Percentiles rank a stretch among this genome's conserved stretches.
These are phyloP conservation scores for Champsocephalus gunnari DNA, from an alignment of 2,797 vertebrate species.

Conservation along the genomic window DNA sequence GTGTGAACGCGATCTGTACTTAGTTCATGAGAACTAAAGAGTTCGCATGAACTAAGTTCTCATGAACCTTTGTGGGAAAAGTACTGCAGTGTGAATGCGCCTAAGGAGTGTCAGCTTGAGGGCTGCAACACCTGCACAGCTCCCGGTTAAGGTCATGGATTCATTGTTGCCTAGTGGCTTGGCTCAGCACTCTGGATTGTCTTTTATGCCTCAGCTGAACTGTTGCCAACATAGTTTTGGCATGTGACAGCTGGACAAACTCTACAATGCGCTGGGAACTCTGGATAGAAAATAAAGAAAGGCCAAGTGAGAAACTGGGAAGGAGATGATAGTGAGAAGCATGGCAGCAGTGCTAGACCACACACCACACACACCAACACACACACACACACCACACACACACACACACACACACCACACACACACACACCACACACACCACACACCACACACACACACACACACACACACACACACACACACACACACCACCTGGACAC, in stretches of 20 bases:
- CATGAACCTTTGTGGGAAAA: too few species aligned
- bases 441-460: slow-evolving; percentile 12
- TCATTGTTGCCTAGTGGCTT: slow-evolving; percentile 6
- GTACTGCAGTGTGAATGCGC: too few species aligned
- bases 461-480: slow-evolving; percentile 14
- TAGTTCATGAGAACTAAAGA: too few species aligned
- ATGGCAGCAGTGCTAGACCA: not conserved
- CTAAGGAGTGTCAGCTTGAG: slow-evolving; percentile 6
- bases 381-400: slow-evolving; percentile 12
- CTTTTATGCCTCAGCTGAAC: slow-evolving; percentile 3
- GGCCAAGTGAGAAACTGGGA: slow-evolving; percentile 32
- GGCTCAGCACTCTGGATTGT: not conserved
- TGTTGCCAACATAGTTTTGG: slow-evolving; percentile 19
- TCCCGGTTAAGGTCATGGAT: slow-evolving; percentile 32
- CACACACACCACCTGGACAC: slow-evolving; percentile 16
- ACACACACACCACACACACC: slow-evolving; percentile 5
- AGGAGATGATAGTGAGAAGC: slow-evolving; percentile 4
- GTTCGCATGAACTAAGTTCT: too few species aligned
- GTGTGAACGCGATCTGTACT: too few species aligned
- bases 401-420: slow-evolving; percentile 6
- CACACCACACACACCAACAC: not conserved
- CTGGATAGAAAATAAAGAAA: slow-evolving; percentile 4
- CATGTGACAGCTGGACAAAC: slow-evolving; percentile 34
- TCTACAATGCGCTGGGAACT: slow-evolving; percentile 10
- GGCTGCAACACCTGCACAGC: slow-evolving; percentile 1